Evolutionary conservation across 2,113 vertebrate species (phyloP).

Genomic region (Corynorhinus townsendii): DNA sequence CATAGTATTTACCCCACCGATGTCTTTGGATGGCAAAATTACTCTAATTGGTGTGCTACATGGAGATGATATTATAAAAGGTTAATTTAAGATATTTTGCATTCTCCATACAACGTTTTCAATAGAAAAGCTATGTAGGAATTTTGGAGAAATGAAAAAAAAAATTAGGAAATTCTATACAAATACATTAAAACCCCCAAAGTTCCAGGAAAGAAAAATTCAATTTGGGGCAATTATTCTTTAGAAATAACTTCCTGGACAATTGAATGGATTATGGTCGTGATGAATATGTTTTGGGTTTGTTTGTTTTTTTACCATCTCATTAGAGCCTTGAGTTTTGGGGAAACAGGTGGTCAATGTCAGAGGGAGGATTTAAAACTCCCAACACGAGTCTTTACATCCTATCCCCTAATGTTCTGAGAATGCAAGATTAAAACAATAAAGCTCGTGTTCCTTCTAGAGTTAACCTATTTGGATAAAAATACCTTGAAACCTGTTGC

Average conservation of each 20-base stretch:
- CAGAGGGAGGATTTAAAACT: background rate
- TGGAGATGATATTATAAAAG: background rate
- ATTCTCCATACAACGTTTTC: background rate
- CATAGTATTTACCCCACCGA: accelerated
- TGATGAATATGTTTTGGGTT: background rate
- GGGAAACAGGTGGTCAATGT: background rate
- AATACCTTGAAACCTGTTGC: background rate
- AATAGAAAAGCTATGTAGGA: background rate
- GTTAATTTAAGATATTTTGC: background rate
- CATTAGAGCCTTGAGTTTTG: background rate
- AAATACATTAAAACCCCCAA: background rate
- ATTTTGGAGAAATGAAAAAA: background rate
- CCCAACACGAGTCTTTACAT: too few relatives aligned
- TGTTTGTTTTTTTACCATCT: background rate
- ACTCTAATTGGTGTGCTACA: background rate
- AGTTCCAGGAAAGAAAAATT: background rate
- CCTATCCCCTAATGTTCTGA: background rate
- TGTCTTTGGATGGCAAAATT: background rate
- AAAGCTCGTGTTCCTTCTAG: background rate
- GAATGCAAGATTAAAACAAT: background rate
- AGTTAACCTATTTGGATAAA: background rate
- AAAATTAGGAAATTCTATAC: background rate
- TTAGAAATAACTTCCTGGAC: background rate
- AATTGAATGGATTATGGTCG: background rate
- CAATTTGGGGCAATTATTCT: background rate